Percentiles rank a stretch among this genome's conserved stretches.
phyloP scores from a whole-genome alignment of 2,888 invertebrate species.

The Aphidius colemani region DNA sequence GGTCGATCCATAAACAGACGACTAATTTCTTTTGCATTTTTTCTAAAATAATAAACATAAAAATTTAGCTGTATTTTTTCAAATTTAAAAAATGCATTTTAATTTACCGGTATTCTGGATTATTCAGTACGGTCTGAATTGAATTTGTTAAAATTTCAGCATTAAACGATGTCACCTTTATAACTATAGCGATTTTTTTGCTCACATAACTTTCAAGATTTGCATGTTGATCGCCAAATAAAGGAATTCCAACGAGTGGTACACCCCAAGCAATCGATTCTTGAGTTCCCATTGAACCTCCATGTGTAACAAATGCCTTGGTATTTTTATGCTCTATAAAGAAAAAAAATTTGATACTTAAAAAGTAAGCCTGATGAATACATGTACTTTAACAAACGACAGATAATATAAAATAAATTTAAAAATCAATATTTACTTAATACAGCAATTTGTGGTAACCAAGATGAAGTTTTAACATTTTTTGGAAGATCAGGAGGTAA shows the following conservation, averaged over 20 bases:
- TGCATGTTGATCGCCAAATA: slow-evolving; percentile 46
- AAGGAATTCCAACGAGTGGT: slow-evolving; percentile 48
- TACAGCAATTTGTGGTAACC: slow-evolving; percentile 49
- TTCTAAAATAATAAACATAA: slow-evolving; percentile 17
- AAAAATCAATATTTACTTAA: slow-evolving; percentile 40
- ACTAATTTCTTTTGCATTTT: slow-evolving; percentile 33
- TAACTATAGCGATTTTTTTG: slow-evolving; percentile 34
- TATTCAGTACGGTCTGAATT: slow-evolving; percentile 42
- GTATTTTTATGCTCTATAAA: slow-evolving; percentile 46
- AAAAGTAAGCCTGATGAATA: background rate
- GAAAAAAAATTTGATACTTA: background rate
- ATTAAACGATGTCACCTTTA: slow-evolving; percentile 35
- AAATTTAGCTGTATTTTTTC: too few relatives aligned
- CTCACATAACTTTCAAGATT: slow-evolving; percentile 35
- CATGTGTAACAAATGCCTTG: slow-evolving; percentile 49
- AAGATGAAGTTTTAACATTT: slow-evolving; percentile 47
- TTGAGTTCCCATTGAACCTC: slow-evolving; percentile 45
- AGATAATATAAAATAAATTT: background rate
- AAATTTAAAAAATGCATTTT: slow-evolving; percentile 3
- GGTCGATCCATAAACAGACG: slow-evolving; percentile 41
- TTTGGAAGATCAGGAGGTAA: slow-evolving; percentile 46
- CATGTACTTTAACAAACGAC: too few relatives aligned
- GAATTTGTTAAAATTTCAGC: slow-evolving; percentile 25
- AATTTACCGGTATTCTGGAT: slow-evolving; percentile 53
- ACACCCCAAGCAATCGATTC: slow-evolving; percentile 45